Evolutionary conservation across 2,797 vertebrate species (phyloP), one percentile per base, ranked within the genome.

Genomic region (Hylomyscus alleni): DNA sequence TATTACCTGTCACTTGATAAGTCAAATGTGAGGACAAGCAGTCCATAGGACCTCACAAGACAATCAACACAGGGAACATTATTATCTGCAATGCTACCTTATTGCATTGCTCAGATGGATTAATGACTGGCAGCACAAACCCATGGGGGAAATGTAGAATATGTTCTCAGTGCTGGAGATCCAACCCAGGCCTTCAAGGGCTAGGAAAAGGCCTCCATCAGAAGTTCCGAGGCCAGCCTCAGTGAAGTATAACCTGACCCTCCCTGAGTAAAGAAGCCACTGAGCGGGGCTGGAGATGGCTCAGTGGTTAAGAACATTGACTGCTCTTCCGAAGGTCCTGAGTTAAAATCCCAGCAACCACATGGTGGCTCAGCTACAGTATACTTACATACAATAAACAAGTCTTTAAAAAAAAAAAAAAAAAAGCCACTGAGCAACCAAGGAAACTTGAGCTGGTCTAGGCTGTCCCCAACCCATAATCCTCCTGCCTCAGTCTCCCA

Each of bases 1-100:
- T 95, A 95, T 83, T 75, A 84, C 81, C 78, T 89, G 34, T 90
- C 90, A 89, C 78, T 89, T 62, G 73, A 76, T 26, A 67, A 95
- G 13, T 13, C 82, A 77, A 84, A 90, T 40, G 73, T 94, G 40
- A 50, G 60, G 72, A 95, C 81, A 69, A 60, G 75, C 22, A 54
- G 76, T 82, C 44, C 93, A 95, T 14, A 31, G 83, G 56, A 22
- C 14, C 40, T 91, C 69, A 62, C 22, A 62, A 60, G 88, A 26
- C n/a, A 75, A 76, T 83, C 85, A 78, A 95, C 15, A 80, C 0
- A 92, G 44, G 56, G 87, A 78, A 44, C 67, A 72, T 47, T 72
- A 83, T 75, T 93, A 90, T n/a, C 50, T 29, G 15, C 75, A 76
- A 8, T 17, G 44, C 13, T 15, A 76, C 13, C 69, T 93, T n/a